Conservation (phyloP, 2,888 invertebrate genomes). For the Parnassius orleans region DNA sequence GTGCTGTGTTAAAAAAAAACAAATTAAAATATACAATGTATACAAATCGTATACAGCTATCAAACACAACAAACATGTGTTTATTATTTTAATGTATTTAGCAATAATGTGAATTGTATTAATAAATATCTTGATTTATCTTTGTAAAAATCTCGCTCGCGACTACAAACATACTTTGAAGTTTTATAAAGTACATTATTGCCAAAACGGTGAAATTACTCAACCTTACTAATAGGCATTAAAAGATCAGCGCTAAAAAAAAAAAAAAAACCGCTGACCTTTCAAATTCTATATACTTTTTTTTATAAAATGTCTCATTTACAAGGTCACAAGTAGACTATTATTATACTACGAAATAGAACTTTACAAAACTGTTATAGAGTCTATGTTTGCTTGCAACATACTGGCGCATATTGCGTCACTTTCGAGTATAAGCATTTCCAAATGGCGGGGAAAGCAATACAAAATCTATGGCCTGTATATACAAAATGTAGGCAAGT, state of each 20-base stretch:
- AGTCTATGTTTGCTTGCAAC: not conserved
- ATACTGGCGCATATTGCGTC: constrained; percentile 3
- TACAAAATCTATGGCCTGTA: constrained; percentile 6
- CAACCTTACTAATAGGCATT: not conserved
- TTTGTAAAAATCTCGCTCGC: not conserved
- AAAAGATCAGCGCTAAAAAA: constrained; percentile 3
- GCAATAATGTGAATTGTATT: not conserved
- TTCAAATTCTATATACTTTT: constrained; percentile 4
- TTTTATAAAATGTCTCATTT: constrained; percentile 5
- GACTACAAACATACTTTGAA: not conserved
- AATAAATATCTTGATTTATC: not conserved
- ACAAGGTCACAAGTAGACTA: constrained; percentile 14
- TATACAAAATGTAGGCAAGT: not conserved
- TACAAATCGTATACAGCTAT: constrained; percentile 3
- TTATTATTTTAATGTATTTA: not conserved
- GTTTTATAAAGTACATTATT: constrained; percentile 3
- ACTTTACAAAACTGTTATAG: not conserved
- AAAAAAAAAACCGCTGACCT: constrained; percentile 2
- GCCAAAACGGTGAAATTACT: constrained; percentile 2
- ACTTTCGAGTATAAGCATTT: not conserved
- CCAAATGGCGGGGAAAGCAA: constrained; percentile 4
- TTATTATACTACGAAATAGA: not conserved
- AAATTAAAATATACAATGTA: not conserved
- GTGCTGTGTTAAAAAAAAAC: not conserved
- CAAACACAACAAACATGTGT: not conserved